Evolutionary conservation across 2,797 vertebrate species (phyloP), one percentile per base, ranked within the genome.

Genomic region (Fundulus diaphanus): DNA sequence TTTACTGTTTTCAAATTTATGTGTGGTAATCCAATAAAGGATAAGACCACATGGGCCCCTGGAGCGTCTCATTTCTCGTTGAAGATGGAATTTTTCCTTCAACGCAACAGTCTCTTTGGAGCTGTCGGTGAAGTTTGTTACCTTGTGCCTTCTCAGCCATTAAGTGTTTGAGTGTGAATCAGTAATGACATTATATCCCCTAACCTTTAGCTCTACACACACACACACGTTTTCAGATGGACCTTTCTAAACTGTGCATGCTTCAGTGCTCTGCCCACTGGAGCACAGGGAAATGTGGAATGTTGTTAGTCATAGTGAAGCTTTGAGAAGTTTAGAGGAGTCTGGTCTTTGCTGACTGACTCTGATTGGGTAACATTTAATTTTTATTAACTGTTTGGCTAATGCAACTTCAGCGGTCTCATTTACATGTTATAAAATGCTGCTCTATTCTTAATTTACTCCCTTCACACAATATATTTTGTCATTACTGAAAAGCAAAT

Each of bases 181-280:
- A 94, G 93, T 96, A 95, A 96, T 95, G 94, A 94, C 94, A 95
- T 93, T 92, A 95, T 93, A 94, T 91, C 79, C 73, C 87, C 83
- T 85, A 82, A 91, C 82, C 72, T 79, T 90, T 82, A 86, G 84
- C 88, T 87, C 83, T 79, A 40, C 83, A 80, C 83, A 79, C 77
- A 81, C 87, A 90, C 86, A 87, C 81, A 84, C n/a, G n/a, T n/a
- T n/a, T 86, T 90, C 82, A 88, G 73, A 84, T 87, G 80, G 88
- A 88, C 85, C 69, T 80, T 78, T 84, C 82, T 85, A 75, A 88
- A 89, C 81, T 81, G 79, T 81, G 72, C 81, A 87, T 80, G 89
- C 86, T 89, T 87, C 85, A 82, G 78, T 79, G 88, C 77, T 88
- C 79, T 87, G 91, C 82, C 84, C 88, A 88, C 73, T 92, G 85